phyloP scores from a whole-genome alignment of 64 coral and sea anemone genomes.

The Catalaphyllia jardinei region DNA sequence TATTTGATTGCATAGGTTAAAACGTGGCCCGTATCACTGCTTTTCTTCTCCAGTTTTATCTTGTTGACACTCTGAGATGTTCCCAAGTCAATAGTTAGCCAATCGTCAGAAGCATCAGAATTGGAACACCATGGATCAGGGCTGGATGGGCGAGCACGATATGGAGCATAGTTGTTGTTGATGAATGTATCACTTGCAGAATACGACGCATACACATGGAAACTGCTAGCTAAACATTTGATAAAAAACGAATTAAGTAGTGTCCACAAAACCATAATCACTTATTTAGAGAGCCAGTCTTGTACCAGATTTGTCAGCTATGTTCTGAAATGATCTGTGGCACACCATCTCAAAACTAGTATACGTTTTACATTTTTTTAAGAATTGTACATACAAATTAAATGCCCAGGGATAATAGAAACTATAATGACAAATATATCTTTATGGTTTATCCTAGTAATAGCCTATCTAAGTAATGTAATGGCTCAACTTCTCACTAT shows the following conservation, averaged over 20 bases:
- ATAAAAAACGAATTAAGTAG: neutral
- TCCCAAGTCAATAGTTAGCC: slow-evolving; percentile 45
- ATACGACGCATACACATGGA: neutral
- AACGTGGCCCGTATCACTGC: neutral
- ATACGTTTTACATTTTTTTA: no score
- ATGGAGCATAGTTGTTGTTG: neutral
- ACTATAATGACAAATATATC: no score
- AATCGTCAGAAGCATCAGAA: neutral
- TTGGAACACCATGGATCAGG: slow-evolving; percentile 18
- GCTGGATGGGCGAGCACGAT: slow-evolving; percentile 1
- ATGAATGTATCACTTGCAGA: neutral
- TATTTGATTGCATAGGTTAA: neutral
- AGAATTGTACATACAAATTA: no score
- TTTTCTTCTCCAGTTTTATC: neutral
- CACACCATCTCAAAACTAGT: no score
- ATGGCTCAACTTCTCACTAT: no score
- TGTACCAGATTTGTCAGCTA: no score
- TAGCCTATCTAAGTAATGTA: no score
- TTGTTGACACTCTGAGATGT: slow-evolving; percentile 1
- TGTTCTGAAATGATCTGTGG: no score
- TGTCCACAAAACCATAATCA: no score
- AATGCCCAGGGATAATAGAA: no score
- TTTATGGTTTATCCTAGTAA: no score
- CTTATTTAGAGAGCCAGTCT: no score
- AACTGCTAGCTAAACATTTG: neutral